Base-by-base conservation (phyloP, 2,797 vertebrate species). In the Hephaestus fuliginosus region DNA sequence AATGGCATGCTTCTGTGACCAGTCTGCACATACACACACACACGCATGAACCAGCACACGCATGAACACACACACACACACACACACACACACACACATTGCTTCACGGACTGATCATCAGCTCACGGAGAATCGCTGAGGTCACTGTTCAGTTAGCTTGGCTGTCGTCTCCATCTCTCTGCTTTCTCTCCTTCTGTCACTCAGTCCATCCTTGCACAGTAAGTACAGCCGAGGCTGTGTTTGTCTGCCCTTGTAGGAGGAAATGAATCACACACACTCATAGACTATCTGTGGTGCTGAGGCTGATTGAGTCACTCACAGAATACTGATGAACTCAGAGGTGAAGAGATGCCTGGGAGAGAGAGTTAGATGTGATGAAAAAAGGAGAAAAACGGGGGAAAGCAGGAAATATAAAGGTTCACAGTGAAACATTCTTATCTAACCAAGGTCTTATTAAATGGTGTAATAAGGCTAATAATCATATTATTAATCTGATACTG, bases 301-400 rank as follows among this genome's bases (percentile, higher is more conserved):
- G 81, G 80, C 79, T 68, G 80, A 87, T 70, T 83, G 82, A 88
- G 80, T 91, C 88, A 85, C 82, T 83, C 73, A 56, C 74, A 80
- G 89, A 92, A 93, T 90, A 85, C 84, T 84, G 85, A 90, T 91
- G 87, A 90, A 80, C 56, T 86, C 74, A 55, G 67, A 84, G 80
- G 82, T 73, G 68, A 87, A 51, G 81, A 73, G 80, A 70, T 60
- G 51, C 69, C 71, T 70, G 70, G 63, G 82, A 57, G 83, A 82
- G 60, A 84, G 44, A 78, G 72, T 76, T 55, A 53, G 58, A 76
- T 65, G 80, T 25, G 69, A 77, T 74, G 67, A 71, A 63, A 63
- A 36, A 64, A 72, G 25, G 25, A 78, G 65, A 17, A 36, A 67
- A 64, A n/a, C 56, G 67, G 46, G 70, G 48, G 61, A 69, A 52